Conservation (phyloP, 2,888 invertebrate genomes). For the Pachydiplax longipennis region DNA sequence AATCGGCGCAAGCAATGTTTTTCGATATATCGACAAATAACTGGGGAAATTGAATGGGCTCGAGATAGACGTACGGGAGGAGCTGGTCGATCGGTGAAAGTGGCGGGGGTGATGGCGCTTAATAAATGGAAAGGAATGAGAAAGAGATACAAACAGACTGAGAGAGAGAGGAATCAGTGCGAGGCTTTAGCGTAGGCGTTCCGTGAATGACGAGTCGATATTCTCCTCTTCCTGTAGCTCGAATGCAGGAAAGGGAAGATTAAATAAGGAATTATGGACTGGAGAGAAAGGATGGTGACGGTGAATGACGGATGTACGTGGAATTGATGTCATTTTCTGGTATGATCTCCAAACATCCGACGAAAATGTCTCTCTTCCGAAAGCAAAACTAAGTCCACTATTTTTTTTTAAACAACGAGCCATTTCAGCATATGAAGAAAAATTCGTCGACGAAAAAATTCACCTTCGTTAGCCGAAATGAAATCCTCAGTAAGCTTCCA, state of each 20-base stretch:
- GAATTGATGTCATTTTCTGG: not conserved
- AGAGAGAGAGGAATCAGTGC: not conserved
- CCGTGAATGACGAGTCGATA: not conserved
- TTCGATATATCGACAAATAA: too few relatives aligned
- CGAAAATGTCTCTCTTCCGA: too few relatives aligned
- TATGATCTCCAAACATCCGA: too few relatives aligned
- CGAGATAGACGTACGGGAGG: not conserved
- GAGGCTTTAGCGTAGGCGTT: not conserved
- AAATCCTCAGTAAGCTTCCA: too few relatives aligned
- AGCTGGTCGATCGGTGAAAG: not conserved
- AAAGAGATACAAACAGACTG: not conserved
- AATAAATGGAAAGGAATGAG: not conserved
- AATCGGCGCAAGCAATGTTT: too few relatives aligned
- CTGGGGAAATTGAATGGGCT: too few relatives aligned
- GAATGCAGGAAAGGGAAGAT: not conserved
- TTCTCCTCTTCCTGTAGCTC: not conserved
- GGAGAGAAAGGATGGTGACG: not conserved
- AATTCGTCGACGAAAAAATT: too few relatives aligned
- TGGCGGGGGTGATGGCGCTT: not conserved
- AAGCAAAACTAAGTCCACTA: too few relatives aligned
- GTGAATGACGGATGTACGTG: not conserved
- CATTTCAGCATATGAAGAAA: too few relatives aligned
- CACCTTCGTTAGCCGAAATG: too few relatives aligned
- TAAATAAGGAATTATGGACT: not conserved
- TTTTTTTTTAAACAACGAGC: too few relatives aligned